Percentiles rank a stretch among this genome's conserved stretches.
Evolutionary conservation across 2,797 vertebrate species (phyloP).

Genomic region (Lepus townsendii): DNA sequence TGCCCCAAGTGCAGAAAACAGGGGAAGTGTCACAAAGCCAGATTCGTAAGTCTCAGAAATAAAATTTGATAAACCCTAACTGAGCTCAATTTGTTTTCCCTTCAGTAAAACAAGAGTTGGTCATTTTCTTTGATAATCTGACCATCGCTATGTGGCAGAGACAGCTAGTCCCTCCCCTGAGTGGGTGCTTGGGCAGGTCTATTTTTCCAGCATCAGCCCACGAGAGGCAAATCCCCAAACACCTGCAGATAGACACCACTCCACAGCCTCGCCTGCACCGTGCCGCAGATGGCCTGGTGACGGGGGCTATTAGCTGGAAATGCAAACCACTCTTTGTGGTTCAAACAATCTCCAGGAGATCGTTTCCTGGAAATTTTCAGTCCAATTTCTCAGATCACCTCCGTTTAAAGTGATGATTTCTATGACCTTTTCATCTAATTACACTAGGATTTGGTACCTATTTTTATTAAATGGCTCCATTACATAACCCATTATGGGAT

Average conservation of each 20-base stretch:
- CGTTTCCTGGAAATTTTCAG: constrained; percentile 89
- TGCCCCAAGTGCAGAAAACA: accelerated
- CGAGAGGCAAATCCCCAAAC: constrained; percentile 67
- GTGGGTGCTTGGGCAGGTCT: constrained; percentile 67
- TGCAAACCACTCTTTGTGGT: constrained; percentile 85
- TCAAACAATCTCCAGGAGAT: constrained; percentile 87
- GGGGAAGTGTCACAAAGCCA: neutral
- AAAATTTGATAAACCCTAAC: neutral
- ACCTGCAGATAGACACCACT: constrained; percentile 76
- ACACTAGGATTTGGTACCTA: constrained; percentile 80
- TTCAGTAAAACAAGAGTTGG: constrained; percentile 69
- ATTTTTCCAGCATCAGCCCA: constrained; percentile 77
- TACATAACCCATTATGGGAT: constrained; percentile 77
- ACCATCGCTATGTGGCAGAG: constrained; percentile 52
- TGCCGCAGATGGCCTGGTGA: constrained; percentile 80
- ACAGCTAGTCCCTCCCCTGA: constrained; percentile 31
- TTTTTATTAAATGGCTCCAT: constrained; percentile 86
- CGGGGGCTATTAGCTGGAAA: constrained; percentile 86
- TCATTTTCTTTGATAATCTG: constrained; percentile 75
- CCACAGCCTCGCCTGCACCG: constrained; percentile 76
- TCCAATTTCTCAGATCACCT: constrained; percentile 83
- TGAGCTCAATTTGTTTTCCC: neutral
- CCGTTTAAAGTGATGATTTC: constrained; percentile 85
- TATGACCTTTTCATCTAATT: constrained; percentile 86
- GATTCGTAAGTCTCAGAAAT: neutral